A percentile compares a stretch with the other conserved stretches of the same genome.
Evolutionary conservation across 2,888 invertebrate genomes (phyloP).

Genomic region (Trypoxylon attenuatum): DNA sequence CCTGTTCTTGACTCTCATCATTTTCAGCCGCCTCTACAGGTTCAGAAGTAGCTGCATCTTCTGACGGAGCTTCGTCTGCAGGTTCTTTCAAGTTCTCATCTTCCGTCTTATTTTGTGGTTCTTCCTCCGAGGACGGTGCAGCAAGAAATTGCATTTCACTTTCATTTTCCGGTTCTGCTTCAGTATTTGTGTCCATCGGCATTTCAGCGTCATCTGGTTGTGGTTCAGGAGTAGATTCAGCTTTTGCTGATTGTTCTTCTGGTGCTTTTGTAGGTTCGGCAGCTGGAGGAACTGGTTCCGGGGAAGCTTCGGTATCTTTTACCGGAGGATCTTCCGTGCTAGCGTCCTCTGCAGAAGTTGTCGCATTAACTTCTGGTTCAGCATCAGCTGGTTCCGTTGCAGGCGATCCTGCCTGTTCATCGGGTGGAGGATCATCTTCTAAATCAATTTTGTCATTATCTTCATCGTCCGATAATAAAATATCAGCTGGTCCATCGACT

Average conservation of each 20-base stretch:
- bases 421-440: constrained; percentile 40
- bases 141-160: constrained; percentile 17
- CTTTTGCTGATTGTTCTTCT: constrained; percentile 25
- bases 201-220: constrained; percentile 19
- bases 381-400: constrained; percentile 41
- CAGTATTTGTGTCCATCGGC: constrained; percentile 25
- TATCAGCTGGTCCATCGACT: constrained; percentile 68
- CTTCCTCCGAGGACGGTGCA: constrained; percentile 19
- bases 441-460: constrained; percentile 48
- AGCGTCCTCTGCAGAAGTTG: constrained; percentile 19
- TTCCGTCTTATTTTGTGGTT: constrained; percentile 19
- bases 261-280: constrained; percentile 32
- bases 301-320: constrained; percentile 26
- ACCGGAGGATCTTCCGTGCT: constrained; percentile 43
- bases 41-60: constrained; percentile 24
- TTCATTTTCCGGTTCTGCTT: constrained; percentile 31
- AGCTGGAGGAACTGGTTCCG: constrained; percentile 60
- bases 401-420: constrained; percentile 30
- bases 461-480: constrained; percentile 65
- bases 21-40: constrained; percentile 26
- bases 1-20: constrained; percentile 28
- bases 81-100: constrained; percentile 18
- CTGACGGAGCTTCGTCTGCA: constrained; percentile 19
- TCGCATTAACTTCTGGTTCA: constrained; percentile 49
- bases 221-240: constrained; percentile 27